phyloP scores from a whole-genome alignment of 2,113 vertebrate genomes.

The Sialia sialis region DNA sequence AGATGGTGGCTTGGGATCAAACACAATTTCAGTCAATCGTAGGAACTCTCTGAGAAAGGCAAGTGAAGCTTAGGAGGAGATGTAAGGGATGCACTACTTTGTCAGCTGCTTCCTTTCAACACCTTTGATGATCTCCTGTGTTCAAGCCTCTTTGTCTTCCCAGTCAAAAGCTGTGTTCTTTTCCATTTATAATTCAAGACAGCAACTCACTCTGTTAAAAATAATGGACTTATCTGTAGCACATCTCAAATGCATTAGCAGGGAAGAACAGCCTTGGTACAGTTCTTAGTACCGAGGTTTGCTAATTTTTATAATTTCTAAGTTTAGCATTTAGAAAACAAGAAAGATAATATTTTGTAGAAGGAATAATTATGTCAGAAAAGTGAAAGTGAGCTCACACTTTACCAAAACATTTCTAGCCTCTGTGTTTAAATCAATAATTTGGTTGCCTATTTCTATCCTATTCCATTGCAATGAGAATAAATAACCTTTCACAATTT shows the following conservation, averaged over 20 bases:
- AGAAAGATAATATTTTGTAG: background rate
- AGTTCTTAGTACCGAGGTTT: background rate
- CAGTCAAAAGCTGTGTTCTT: background rate
- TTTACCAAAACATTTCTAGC: background rate
- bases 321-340: background rate
- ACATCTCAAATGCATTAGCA: background rate
- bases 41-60: background rate
- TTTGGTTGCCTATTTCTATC: background rate
- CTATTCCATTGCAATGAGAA: background rate
- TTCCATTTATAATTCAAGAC: background rate
- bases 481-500: background rate
- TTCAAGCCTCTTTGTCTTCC: background rate
- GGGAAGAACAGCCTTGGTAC: background rate
- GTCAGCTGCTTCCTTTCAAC: background rate
- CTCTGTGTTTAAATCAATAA: background rate
- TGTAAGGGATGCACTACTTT: background rate
- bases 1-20: background rate
- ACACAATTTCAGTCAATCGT: accelerated
- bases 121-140: background rate
- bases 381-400: background rate
- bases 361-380: background rate
- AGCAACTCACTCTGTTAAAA: background rate
- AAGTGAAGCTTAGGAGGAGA: background rate
- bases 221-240: background rate
- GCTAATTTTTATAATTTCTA: background rate